phyloP scores from a whole-genome alignment of 2,888 invertebrate species.

The Cataglyphis rosenhaueri region DNA sequence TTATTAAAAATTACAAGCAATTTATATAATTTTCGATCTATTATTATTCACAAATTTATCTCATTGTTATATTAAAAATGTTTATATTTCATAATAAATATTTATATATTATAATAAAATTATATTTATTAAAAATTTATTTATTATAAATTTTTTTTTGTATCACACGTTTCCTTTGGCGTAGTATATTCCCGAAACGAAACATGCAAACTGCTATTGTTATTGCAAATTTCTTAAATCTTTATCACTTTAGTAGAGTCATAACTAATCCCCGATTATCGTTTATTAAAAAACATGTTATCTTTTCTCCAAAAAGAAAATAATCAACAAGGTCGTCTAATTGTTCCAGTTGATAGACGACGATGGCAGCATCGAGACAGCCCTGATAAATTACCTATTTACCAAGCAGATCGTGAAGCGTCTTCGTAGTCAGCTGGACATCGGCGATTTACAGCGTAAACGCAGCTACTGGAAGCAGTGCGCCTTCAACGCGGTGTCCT shows the following conservation, averaged over 20 bases:
- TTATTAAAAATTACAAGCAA: no score
- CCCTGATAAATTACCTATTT: constrained; percentile 86
- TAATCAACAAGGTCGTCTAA: not conserved
- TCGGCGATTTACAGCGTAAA: constrained; percentile 86
- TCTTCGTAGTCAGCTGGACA: constrained; percentile 85
- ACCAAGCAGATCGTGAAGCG: constrained; percentile 86
- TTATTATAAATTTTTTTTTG: no score
- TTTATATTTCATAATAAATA: no score
- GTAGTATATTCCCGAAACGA: not conserved
- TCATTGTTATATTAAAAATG: no score
- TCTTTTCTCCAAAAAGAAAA: not conserved
- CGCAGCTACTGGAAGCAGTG: constrained; percentile 88
- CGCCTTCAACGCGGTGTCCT: constrained; percentile 87
- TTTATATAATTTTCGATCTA: no score
- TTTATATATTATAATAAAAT: no score
- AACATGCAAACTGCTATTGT: not conserved
- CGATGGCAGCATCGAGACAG: constrained; percentile 84
- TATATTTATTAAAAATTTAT: no score
- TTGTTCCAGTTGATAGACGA: constrained; percentile 83
- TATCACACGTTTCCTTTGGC: not conserved
- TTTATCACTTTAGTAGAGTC: not conserved
- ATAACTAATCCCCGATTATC: not conserved
- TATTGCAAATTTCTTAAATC: not conserved
- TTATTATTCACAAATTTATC: no score
- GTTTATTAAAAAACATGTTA: not conserved